Base-by-base conservation (phyloP, 2,888 invertebrate genomes). In the Ecliptopera silaceata region DNA sequence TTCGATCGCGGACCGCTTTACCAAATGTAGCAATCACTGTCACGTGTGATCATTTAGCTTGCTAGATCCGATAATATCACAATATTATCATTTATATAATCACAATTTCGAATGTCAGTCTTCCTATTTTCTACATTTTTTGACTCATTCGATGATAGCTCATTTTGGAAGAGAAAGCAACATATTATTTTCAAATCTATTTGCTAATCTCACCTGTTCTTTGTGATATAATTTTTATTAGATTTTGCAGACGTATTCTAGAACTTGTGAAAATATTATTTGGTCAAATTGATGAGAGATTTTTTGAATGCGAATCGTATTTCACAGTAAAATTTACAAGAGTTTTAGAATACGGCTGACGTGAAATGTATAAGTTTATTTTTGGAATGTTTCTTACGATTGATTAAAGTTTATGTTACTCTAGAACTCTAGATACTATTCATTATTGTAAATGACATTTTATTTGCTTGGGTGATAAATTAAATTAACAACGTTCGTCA, bases 131-230 rank as follows among this genome's bases (percentile, higher is more conserved):
- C 22, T 38, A 20, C 26, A 22, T n/a, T 41, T 46, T 31, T 46
- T 42, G 42, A 47, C 46, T n/a, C 26, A 15, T 12, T 26, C 18
- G 15, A 39, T 46, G 15, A 39, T 46, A 43, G 54, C 13, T 52
- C 10, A 43, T 39, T 45, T 53, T 32, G 42, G 44, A 51, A 32
- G 34, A 31, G 41, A 47, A 52, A 52, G 48, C 51, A 39, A 49
- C 32, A 1, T 62, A 64, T 60, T 63, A 59, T 68, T 63, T 69
- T 70, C 68, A n/a, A n/a, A n/a, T n/a, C n/a, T n/a, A n/a, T n/a
- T n/a, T 70, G 66, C 76, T 72, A 64, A 77, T 75, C 76, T 80
- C 77, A 74, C 71, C 77, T 74, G 61, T 76, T 74, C 64, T 75
- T 78, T 82, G 79, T 82, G 79, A 80, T 80, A 80, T 74, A 60